phyloP scores from a whole-genome alignment of 2,888 invertebrate species.

The Yponomeuta malinellus region DNA sequence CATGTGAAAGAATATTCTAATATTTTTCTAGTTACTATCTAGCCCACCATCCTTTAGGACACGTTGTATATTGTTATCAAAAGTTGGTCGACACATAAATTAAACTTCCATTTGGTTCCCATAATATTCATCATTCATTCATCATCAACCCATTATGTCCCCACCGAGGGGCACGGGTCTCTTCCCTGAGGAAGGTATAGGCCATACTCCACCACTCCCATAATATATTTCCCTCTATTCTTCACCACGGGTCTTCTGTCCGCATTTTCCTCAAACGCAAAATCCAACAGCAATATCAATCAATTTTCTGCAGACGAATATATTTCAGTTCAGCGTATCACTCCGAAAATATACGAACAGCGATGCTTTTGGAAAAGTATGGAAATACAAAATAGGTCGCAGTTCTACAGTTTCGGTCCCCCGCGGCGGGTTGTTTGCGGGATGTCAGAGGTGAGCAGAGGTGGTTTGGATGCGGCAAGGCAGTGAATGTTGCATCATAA shows the following conservation, averaged over 20 bases:
- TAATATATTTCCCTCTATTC: neutral
- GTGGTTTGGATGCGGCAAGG: neutral
- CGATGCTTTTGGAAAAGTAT: constrained; percentile 28
- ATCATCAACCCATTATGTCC: no score
- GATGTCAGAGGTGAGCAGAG: constrained; percentile 10
- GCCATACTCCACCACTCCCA: no score
- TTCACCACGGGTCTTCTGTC: neutral
- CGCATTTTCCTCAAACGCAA: neutral
- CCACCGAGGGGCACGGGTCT: no score
- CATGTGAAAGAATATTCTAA: no score
- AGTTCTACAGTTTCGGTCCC: constrained; percentile 38
- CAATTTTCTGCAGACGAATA: neutral
- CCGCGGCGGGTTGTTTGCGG: constrained; percentile 31
- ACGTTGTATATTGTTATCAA: no score
- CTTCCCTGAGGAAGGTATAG: no score
- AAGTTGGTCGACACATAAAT: neutral
- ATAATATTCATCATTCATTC: no score
- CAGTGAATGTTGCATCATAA: no score
- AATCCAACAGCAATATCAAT: neutral
- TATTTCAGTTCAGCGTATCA: constrained; percentile 20
- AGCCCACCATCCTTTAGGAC: no score
- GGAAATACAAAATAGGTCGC: constrained; percentile 48
- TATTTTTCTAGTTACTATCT: no score
- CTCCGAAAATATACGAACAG: constrained; percentile 36
- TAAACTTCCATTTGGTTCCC: neutral